phyloP scores from a whole-genome alignment of 2,797 vertebrate genomes.

The Pseudotriccus pelzelni region DNA sequence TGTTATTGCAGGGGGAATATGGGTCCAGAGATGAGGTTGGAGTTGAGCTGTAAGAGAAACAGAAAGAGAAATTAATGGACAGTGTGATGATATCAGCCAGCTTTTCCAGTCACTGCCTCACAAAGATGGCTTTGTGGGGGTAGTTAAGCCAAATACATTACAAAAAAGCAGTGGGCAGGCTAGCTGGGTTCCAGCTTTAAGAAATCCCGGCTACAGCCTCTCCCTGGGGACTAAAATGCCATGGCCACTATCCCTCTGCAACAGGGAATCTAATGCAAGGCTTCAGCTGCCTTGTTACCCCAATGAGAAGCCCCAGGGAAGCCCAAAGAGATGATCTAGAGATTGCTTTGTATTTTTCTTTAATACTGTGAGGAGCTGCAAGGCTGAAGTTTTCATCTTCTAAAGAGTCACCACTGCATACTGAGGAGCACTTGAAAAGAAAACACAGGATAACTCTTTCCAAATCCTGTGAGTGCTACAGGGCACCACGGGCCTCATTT shows the following conservation, averaged over 20 bases:
- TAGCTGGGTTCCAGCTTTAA: not conserved
- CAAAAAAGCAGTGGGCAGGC: not conserved
- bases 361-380: not conserved
- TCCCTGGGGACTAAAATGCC: not conserved
- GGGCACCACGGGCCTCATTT: not conserved
- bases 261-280: not conserved
- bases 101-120: not conserved
- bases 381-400: not conserved
- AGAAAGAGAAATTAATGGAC: not conserved
- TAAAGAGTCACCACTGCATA: not conserved
- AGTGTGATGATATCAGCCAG: not conserved
- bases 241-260: not conserved
- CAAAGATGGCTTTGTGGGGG: not conserved
- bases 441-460: not conserved
- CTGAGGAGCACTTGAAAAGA: not conserved
- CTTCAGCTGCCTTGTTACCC: not conserved
- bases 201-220: not conserved
- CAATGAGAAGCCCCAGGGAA: not conserved
- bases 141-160: not conserved
- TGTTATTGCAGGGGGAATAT: slow-evolving; percentile 87
- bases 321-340: not conserved
- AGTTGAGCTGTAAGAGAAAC: slow-evolving; percentile 70
- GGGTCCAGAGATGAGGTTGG: slow-evolving; percentile 81
- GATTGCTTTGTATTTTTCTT: not conserved
- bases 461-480: not conserved